phyloP scores from a whole-genome alignment of 2,888 invertebrate species.

The Bhutanitis thaidina region DNA sequence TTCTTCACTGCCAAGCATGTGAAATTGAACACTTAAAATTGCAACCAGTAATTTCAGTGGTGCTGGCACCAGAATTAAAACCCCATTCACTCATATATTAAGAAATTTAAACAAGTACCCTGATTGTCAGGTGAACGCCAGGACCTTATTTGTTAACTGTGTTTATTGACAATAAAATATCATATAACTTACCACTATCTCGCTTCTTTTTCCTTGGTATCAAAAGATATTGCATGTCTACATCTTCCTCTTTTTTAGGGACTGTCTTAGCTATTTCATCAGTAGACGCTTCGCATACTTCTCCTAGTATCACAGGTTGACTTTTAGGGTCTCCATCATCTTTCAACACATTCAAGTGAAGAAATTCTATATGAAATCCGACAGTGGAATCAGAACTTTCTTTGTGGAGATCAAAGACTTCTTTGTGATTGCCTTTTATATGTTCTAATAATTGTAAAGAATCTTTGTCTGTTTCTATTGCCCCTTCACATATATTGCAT shows the following conservation, averaged over 20 bases:
- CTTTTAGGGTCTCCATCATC: constrained; percentile 43
- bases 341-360: constrained; percentile 56
- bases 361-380: constrained; percentile 66
- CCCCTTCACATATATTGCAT: constrained; percentile 59
- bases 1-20: too few species aligned
- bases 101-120: too few species aligned
- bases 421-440: constrained; percentile 48
- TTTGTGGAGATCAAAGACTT: constrained; percentile 61
- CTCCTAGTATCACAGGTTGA: constrained; percentile 49
- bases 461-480: constrained; percentile 39
- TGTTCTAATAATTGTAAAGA: constrained; percentile 46
- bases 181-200: constrained; percentile 8
- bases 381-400: constrained; percentile 55
- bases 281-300: constrained; percentile 46
- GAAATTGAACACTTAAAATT: too few species aligned
- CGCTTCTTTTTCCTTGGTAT: constrained; percentile 37
- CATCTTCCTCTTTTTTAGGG: constrained; percentile 22
- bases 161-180: not conserved
- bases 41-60: too few species aligned
- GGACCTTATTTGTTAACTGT: too few species aligned
- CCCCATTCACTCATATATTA: too few species aligned
- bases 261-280: constrained; percentile 24
- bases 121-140: too few species aligned
- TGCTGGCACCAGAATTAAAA: too few species aligned
- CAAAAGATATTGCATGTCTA: constrained; percentile 46